These are phyloP conservation scores for Drosophila truncata DNA, from an alignment of 1,140 invertebrate species.

Conservation along the genomic window DNA sequence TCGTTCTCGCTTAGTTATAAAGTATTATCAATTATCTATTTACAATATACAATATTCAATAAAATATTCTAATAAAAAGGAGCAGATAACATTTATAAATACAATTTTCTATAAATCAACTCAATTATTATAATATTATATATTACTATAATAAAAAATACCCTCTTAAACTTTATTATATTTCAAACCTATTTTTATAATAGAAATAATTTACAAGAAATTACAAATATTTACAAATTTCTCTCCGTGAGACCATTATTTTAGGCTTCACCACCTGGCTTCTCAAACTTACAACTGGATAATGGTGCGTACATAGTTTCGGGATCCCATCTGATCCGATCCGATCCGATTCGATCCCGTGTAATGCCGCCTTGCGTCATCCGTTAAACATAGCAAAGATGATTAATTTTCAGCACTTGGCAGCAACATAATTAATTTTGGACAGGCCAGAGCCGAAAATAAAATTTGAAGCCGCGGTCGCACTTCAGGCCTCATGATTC, in stretches of 20 bases:
- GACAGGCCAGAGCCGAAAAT: constrained; percentile 30
- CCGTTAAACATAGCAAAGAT: constrained; percentile 46
- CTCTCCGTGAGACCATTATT: constrained; percentile 1
- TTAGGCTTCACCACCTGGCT: constrained; percentile 1
- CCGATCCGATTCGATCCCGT: constrained; percentile 16
- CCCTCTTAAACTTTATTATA: no score
- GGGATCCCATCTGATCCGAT: constrained; percentile 13
- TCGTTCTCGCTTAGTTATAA: no score
- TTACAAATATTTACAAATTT: neutral
- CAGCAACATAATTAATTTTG: constrained; percentile 43
- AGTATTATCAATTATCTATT: no score
- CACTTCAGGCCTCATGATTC: constrained; percentile 28
- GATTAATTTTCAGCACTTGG: constrained; percentile 63
- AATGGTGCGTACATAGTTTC: constrained; percentile 3
- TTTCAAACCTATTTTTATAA: no score
- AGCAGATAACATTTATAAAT: no score
- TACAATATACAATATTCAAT: no score
- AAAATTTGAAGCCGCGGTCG: constrained; percentile 39
- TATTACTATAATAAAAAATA: no score
- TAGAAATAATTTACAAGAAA: no score
- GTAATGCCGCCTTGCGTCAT: constrained; percentile 70
- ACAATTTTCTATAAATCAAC: no score
- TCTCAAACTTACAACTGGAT: constrained; percentile 10
- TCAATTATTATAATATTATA: no score
- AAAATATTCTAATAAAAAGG: no score